Percentiles rank a stretch among this genome's conserved stretches.
Evolutionary conservation across 2,888 invertebrate genomes (phyloP).

Genomic region (Acanthosepion pharaonis): DNA sequence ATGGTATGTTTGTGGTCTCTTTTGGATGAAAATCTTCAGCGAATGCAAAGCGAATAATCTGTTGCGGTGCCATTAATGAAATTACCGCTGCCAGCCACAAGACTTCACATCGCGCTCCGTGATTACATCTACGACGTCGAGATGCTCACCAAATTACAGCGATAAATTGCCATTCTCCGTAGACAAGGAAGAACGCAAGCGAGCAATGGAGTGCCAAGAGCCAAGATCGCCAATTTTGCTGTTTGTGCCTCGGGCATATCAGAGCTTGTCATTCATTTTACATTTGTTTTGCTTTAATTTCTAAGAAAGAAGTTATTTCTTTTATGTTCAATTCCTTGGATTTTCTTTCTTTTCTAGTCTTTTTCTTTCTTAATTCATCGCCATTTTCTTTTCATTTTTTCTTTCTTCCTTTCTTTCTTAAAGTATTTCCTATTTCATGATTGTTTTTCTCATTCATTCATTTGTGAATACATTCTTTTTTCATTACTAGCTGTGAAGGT

Average conservation of each 20-base stretch:
- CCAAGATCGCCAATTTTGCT: constrained; percentile 17
- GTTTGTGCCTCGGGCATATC: background rate
- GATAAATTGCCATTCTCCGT: background rate
- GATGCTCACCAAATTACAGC: constrained; percentile 33
- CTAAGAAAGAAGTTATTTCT: background rate
- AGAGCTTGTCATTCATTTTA: background rate
- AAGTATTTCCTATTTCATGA: too few relatives aligned
- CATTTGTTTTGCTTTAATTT: background rate
- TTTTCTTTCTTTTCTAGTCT: background rate
- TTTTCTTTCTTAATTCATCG: background rate
- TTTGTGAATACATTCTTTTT: too few relatives aligned
- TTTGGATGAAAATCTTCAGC: background rate
- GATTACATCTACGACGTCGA: background rate
- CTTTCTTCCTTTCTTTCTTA: background rate
- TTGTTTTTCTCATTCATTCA: too few relatives aligned
- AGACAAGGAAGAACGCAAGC: background rate
- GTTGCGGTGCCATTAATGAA: background rate
- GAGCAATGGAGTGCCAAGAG: background rate
- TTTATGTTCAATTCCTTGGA: background rate
- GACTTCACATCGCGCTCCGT: background rate
- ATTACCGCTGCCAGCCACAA: background rate
- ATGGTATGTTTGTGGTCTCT: background rate
- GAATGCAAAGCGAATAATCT: background rate
- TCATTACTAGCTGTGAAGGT: too few relatives aligned
- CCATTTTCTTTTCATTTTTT: background rate